phyloP scores from a whole-genome alignment of 2,113 vertebrate genomes.

The Sterrhoptilus dennistouni region DNA sequence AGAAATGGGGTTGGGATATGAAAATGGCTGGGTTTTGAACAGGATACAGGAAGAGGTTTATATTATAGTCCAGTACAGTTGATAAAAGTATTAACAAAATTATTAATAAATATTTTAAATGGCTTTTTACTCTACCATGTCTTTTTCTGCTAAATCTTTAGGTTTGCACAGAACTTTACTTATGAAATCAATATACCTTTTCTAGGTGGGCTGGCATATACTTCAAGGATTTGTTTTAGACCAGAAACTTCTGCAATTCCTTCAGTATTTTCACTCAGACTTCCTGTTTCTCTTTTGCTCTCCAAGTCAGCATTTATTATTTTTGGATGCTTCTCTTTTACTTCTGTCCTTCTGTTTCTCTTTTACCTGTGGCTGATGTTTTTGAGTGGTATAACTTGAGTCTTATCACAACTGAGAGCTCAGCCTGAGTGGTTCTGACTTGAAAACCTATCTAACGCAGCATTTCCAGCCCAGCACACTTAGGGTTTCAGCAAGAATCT shows the following conservation, averaged over 20 bases:
- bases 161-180: not conserved
- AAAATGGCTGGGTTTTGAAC: not conserved
- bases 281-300: not conserved
- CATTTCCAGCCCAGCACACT: not conserved
- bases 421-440: not conserved
- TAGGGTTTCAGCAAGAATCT: not conserved
- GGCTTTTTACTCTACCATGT: accelerated
- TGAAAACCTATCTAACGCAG: not conserved
- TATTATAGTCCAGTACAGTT: not conserved
- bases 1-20: not conserved
- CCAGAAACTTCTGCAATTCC: not conserved
- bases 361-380: not conserved
- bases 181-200: not conserved
- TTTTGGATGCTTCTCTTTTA: not conserved
- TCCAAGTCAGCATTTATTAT: not conserved
- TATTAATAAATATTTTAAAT: not conserved
- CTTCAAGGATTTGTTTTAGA: not conserved
- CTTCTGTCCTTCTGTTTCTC: not conserved
- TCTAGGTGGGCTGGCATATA: not conserved
- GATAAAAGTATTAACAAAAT: not conserved
- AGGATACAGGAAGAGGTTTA: not conserved
- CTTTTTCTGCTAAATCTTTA: not conserved
- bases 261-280: not conserved
- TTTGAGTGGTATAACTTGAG: not conserved
- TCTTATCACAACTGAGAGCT: not conserved